Conservation (phyloP, 2,888 invertebrate genomes). For the Abscondita cerata region DNA sequence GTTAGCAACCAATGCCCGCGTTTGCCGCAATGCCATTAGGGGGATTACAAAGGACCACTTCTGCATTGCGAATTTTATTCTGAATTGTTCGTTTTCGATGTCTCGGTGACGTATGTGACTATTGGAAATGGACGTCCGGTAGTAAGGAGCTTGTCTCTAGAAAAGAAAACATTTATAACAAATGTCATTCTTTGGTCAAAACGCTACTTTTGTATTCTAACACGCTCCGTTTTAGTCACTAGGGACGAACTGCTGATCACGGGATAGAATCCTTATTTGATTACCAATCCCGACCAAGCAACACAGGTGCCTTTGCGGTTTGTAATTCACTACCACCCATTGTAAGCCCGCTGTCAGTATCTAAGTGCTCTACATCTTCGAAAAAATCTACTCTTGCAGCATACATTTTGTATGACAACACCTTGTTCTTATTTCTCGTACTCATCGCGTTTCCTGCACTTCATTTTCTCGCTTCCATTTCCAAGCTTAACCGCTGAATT, state of each 20-base stretch:
- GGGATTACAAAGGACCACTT: constrained; percentile 53
- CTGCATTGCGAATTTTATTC: constrained; percentile 54
- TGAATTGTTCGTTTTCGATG: constrained; percentile 47
- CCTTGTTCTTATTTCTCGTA: constrained; percentile 47
- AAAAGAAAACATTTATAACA: constrained; percentile 46
- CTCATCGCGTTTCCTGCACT: constrained; percentile 45
- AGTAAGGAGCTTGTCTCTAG: constrained; percentile 23
- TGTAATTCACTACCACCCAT: constrained; percentile 49
- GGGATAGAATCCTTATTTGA: constrained; percentile 53
- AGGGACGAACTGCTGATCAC: constrained; percentile 42
- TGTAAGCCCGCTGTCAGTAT: constrained; percentile 28
- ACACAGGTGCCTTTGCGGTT: constrained; percentile 47
- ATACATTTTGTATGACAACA: constrained; percentile 56
- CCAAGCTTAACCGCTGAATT: constrained; percentile 46
- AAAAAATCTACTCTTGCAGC: constrained; percentile 55
- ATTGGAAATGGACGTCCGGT: constrained; percentile 37
- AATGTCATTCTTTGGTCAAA: constrained; percentile 44
- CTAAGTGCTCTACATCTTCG: constrained; percentile 36
- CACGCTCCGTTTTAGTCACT: constrained; percentile 37
- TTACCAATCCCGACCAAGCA: constrained; percentile 49
- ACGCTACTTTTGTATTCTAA: constrained; percentile 38
- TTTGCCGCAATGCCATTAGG: constrained; percentile 47
- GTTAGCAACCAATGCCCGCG: constrained; percentile 44
- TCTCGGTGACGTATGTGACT: constrained; percentile 41
- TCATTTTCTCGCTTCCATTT: constrained; percentile 46